Evolutionary conservation across 2,113 vertebrate genomes (phyloP), one percentile per base, ranked within the genome.

Genomic region (Oenanthe oenanthe): DNA sequence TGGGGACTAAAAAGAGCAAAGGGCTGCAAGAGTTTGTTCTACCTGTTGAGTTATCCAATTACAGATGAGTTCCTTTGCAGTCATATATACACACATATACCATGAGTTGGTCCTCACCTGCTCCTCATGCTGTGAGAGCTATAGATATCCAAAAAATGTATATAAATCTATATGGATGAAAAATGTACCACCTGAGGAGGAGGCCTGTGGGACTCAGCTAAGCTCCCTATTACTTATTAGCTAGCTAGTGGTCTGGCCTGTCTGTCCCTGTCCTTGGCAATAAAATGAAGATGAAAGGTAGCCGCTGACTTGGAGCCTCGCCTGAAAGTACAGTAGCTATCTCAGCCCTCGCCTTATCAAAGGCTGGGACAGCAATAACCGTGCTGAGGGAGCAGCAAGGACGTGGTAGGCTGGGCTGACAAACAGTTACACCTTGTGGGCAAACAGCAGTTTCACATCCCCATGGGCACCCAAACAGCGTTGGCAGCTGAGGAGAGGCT

Each of bases 221-320:
- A 98, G 98, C 95, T 94, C 95, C 91, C 96, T 97, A 99, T 99
- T 99, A 99, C 98, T 99, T 98, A 99, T 99, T 99, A 99, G 98
- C 98, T 96, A 98, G 97, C 97, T 78, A 68, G 96, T 96, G 95
- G 94, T 97, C 96, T 96, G 95, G 89, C 67, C 74, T 73, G 51
- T 85, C 97, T 98, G 98, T 97, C 77, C 71, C 98, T 98, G 98
- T 98, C 98, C 98, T 99, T 99, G 98, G 98, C 98, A 98, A 97
- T 97, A 98, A 98, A 98, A 98, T 96, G 97, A 97, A 98, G 98
- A 98, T 99, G 97, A 99, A 98, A 99, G 98, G 96, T 85, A 97
- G 97, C 98, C 97, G 98, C 97, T 97, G 98, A 98, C 98, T 98
- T 98, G 98, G 97, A 98, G 98, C 98, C 97, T 96, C 94, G 98